Conservation (phyloP, 2,888 invertebrate genomes). For the Mantis religiosa region DNA sequence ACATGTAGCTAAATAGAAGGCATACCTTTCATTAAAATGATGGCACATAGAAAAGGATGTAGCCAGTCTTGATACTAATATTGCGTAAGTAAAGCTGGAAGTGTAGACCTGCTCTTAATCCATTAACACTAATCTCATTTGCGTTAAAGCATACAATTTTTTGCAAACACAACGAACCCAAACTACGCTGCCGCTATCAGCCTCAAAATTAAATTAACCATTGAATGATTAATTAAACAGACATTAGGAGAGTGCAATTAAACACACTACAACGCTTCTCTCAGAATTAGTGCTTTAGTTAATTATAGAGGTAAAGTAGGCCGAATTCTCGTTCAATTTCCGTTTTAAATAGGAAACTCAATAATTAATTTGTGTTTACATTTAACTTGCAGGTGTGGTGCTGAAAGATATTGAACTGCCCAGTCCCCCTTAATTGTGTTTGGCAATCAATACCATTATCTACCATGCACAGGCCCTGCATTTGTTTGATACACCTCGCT, state of each 20-base stretch:
- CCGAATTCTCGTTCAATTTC: background rate
- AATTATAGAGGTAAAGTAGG: background rate
- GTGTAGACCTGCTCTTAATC: too few relatives aligned
- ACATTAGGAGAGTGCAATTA: background rate
- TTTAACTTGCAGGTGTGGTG: background rate
- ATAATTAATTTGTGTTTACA: background rate
- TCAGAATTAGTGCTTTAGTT: background rate
- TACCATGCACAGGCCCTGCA: background rate
- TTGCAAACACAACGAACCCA: too few relatives aligned
- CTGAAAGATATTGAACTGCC: background rate
- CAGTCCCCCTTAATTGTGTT: background rate
- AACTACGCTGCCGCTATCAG: background rate
- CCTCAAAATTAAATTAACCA: background rate
- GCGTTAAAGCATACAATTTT: too few relatives aligned
- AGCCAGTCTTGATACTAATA: too few relatives aligned
- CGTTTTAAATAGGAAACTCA: background rate
- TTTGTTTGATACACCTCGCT: background rate
- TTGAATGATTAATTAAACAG: background rate
- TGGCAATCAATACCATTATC: background rate
- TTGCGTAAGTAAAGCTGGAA: too few relatives aligned
- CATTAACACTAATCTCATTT: too few relatives aligned
- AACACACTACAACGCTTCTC: background rate
- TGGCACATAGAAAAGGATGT: too few relatives aligned
- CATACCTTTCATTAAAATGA: too few relatives aligned
- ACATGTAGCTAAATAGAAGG: too few relatives aligned